Percentiles rank a stretch among this genome's conserved stretches.
These are phyloP conservation scores for Lontra canadensis DNA, from an alignment of 2,113 vertebrate genomes.

Conservation along the genomic window DNA sequence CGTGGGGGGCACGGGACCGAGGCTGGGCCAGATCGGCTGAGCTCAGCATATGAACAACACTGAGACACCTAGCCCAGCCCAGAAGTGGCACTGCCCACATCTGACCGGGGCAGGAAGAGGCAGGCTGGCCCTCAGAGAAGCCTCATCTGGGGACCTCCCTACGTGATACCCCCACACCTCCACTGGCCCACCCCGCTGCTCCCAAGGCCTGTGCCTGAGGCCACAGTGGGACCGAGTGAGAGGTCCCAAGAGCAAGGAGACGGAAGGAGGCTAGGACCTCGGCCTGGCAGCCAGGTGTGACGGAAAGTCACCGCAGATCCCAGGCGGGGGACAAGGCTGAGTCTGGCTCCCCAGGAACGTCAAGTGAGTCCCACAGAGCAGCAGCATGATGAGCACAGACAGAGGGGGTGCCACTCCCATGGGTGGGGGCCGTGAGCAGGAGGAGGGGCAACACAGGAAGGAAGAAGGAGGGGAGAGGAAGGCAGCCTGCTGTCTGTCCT, in stretches of 20 bases:
- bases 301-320: background rate
- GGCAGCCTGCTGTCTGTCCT: background rate
- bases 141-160: background rate
- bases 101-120: background rate
- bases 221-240: background rate
- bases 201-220: background rate
- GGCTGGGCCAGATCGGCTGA: background rate
- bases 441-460: background rate
- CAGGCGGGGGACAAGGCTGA: background rate
- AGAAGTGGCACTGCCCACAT: background rate
- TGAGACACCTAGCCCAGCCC: background rate
- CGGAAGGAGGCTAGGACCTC: fast-evolving
- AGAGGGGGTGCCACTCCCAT: fast-evolving
- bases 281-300: background rate
- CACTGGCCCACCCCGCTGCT: fast-evolving
- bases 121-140: background rate
- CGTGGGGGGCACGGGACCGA: background rate
- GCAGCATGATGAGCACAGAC: fast-evolving
- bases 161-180: no score
- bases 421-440: background rate
- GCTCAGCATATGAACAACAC: background rate
- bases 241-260: background rate
- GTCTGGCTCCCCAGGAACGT: no score
- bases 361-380: background rate
- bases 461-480: background rate